Evolutionary conservation across 2,888 invertebrate species (phyloP).

Genomic region (Harpalus rufipes): DNA sequence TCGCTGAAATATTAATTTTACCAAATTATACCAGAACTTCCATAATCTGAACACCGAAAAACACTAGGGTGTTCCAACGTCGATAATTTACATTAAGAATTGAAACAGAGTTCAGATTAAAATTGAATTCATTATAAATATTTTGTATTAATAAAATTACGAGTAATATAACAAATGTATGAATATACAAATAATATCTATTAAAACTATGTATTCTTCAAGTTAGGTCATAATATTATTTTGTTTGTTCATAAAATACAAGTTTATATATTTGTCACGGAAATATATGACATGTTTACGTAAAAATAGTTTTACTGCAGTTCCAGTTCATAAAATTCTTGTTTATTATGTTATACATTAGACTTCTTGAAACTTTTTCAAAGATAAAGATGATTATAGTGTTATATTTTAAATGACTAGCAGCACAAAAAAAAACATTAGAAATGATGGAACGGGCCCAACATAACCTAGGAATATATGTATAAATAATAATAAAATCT

Average conservation of each 20-base stretch:
- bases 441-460: too few relatives aligned
- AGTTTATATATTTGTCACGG: slow-evolving; percentile 1
- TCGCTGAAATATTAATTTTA: neutral
- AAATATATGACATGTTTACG: slow-evolving; percentile 3
- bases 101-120: too few relatives aligned
- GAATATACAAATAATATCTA: too few relatives aligned
- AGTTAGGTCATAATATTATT: neutral
- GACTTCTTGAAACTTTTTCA: neutral
- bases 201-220: neutral
- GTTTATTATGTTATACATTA: neutral
- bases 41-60: too few relatives aligned
- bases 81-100: too few relatives aligned
- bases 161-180: too few relatives aligned
- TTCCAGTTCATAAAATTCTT: neutral
- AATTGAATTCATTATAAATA: too few relatives aligned
- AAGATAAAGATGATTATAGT: neutral
- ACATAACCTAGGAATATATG: too few relatives aligned
- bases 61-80: too few relatives aligned
- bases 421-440: neutral
- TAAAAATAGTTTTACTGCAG: neutral
- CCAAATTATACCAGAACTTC: too few relatives aligned
- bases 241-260: neutral
- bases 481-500: too few relatives aligned
- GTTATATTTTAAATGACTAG: neutral
- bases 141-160: too few relatives aligned